Base-by-base conservation (phyloP, 2,888 invertebrate genomes). In the Ditula angustiorana region DNA sequence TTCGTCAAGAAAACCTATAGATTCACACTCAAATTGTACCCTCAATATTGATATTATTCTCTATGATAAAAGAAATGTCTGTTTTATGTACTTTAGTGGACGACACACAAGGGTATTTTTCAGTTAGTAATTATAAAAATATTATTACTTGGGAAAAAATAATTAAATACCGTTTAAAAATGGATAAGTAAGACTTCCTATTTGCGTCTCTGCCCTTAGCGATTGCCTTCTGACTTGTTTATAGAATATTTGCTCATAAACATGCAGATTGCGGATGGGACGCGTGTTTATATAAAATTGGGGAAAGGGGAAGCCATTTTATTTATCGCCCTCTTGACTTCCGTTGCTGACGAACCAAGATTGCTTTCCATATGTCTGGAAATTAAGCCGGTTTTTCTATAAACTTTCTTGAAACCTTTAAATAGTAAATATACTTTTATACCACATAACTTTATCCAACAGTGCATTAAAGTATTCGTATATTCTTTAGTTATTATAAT, bases 191-290 rank as follows among this genome's bases (percentile, higher is more conserved):
- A 5, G 16, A 5, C 3, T 26, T 33, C 21, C 23, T 7, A 26
- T 41, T 59, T 64, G 35, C 53, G 26, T 37, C 26, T 33, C 23
- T 50, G 24, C 63, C 52, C 44, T 52, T 28, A 58, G 46, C n/a
- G 57, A 59, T 60, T 67, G 67, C 63, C 49, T 63, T 81, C 81
- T 81, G 83, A 86, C 85, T 88, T 89, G 88, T 91, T 91, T 89
- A 92, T 92, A 92, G 90, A 92, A 92, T 91, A 89, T 90, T 87
- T 87, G 80, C 90, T 90, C 91, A 92, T 92, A 92, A 92, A 92
- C 91, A 92, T 92, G 92, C 88, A 92, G 92, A 92, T 92, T 92
- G 92, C 85, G 90, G 88, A 90, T 87, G 92, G 87, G 90, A 86
- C 86, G 87, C 85, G 86, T 91, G 92, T 92, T 92, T 92, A 90